Percentiles rank a stretch among this genome's conserved stretches.
phyloP scores from a whole-genome alignment of 2,888 invertebrate genomes.

The Melanchra persicariae region DNA sequence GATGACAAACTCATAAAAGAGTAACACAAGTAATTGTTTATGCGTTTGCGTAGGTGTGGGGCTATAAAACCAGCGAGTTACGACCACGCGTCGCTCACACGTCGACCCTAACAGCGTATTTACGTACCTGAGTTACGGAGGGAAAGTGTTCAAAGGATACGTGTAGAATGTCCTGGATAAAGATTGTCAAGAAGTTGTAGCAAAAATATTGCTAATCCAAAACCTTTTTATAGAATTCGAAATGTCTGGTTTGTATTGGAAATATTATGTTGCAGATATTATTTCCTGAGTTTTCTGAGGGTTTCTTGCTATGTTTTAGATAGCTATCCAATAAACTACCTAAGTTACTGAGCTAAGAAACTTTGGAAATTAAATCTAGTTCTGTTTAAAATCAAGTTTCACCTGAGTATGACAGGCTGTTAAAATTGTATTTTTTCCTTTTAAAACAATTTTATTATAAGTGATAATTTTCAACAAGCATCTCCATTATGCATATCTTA shows the following conservation, averaged over 20 bases:
- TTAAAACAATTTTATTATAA: too few relatives aligned
- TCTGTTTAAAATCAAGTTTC: too few relatives aligned
- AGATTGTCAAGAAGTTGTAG: too few relatives aligned
- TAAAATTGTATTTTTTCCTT: too few relatives aligned
- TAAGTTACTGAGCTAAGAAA: too few relatives aligned
- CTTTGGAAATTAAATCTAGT: too few relatives aligned
- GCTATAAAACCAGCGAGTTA: conserved; percentile 72
- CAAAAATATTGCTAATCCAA: neutral
- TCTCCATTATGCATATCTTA: conserved; percentile 42
- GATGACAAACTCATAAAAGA: conserved; percentile 50
- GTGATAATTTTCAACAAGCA: too few relatives aligned
- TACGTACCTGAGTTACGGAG: conserved; percentile 70
- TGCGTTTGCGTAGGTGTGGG: conserved; percentile 66
- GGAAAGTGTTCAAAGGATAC: conserved; percentile 42
- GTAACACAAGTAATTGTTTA: conserved; percentile 66
- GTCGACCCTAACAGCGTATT: conserved; percentile 63
- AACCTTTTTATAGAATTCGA: neutral
- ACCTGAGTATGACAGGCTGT: too few relatives aligned
- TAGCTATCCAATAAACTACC: too few relatives aligned
- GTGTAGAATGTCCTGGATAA: conserved; percentile 39
- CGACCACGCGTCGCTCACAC: conserved; percentile 61
- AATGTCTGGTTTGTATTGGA: too few relatives aligned
- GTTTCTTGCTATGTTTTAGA: neutral
- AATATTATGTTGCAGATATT: neutral
- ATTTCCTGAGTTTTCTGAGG: neutral